These are phyloP conservation scores for Andricus curvator DNA, from an alignment of 2,888 invertebrate species.

Conservation along the genomic window DNA sequence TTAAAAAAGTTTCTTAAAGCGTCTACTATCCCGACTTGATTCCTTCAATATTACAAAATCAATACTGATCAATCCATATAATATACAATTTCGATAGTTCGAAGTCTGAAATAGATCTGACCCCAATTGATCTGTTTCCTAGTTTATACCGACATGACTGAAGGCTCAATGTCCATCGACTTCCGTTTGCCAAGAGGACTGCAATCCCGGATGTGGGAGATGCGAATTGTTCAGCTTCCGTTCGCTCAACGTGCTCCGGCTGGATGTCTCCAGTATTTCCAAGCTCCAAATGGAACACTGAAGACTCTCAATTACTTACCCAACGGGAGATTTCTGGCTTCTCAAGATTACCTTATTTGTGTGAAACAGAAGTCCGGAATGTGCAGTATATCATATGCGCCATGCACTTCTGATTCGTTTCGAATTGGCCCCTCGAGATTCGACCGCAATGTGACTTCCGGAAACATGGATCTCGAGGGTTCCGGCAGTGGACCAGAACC, in stretches of 20 bases:
- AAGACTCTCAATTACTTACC: slow-evolving; percentile 90
- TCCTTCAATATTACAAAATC: too few relatives aligned
- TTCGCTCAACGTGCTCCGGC: slow-evolving; percentile 88
- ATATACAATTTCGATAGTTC: background rate
- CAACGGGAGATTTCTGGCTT: slow-evolving; percentile 89
- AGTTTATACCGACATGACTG: slow-evolving; percentile 86
- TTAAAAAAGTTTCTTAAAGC: too few relatives aligned
- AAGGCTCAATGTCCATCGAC: slow-evolving; percentile 79
- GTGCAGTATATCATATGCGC: slow-evolving; percentile 88
- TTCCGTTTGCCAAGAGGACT: slow-evolving; percentile 82
- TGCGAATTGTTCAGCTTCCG: slow-evolving; percentile 87
- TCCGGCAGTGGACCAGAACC: slow-evolving; percentile 75
- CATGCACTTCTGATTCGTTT: slow-evolving; percentile 88
- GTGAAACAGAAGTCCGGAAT: slow-evolving; percentile 84
- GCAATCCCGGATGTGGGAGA: slow-evolving; percentile 88
- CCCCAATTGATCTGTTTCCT: slow-evolving; percentile 56
- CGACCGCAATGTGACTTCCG: slow-evolving; percentile 44
- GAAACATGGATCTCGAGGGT: slow-evolving; percentile 64
- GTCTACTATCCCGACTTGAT: too few relatives aligned
- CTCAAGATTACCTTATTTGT: slow-evolving; percentile 89
- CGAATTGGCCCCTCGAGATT: slow-evolving; percentile 83
- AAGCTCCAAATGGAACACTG: slow-evolving; percentile 82
- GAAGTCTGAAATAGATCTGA: background rate
- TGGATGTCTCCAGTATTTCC: slow-evolving; percentile 88
- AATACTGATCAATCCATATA: too few relatives aligned